A percentile compares a stretch with the other conserved stretches of the same genome.
These are phyloP conservation scores for Neosilurus hyrtlii DNA, from an alignment of 2,797 vertebrate species.

Conservation along the genomic window DNA sequence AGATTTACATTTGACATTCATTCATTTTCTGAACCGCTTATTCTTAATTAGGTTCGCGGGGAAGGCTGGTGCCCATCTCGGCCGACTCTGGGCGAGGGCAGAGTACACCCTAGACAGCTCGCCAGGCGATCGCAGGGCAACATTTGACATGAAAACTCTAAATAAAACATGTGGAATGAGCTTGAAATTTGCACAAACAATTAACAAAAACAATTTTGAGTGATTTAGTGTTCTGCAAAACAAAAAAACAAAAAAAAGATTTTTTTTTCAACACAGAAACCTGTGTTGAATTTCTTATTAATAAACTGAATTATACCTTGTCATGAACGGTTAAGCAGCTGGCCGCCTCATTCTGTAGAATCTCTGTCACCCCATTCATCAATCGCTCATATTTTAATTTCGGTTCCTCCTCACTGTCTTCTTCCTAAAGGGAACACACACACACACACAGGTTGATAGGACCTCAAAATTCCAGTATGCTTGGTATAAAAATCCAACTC, in stretches of 20 bases:
- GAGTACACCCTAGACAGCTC: no score
- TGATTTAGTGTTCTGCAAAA: neutral
- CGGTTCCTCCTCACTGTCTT: slow-evolving; percentile 97
- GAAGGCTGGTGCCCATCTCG: no score
- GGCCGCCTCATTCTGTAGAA: slow-evolving; percentile 94
- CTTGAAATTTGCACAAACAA: neutral
- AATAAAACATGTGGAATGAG: neutral
- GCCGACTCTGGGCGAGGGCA: no score
- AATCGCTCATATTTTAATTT: slow-evolving; percentile 97
- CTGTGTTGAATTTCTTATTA: neutral
- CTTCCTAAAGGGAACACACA: slow-evolving; percentile 75
- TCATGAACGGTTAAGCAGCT: slow-evolving; percentile 98
- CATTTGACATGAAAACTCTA: neutral
- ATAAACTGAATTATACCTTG: slow-evolving; percentile 77
- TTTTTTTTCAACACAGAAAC: no score
- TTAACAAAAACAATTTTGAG: neutral
- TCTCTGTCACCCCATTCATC: slow-evolving; percentile 93
- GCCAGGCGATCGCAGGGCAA: no score
- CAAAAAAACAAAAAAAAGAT: neutral
- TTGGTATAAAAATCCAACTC: slow-evolving; percentile 7
- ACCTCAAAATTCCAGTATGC: neutral
- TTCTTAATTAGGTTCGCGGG: no score
- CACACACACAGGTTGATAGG: neutral
- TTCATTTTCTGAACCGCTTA: no score
- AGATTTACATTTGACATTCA: neutral